Base-by-base conservation (phyloP, 2,113 vertebrate genomes). In the Brienomyrus brachyistius region DNA sequence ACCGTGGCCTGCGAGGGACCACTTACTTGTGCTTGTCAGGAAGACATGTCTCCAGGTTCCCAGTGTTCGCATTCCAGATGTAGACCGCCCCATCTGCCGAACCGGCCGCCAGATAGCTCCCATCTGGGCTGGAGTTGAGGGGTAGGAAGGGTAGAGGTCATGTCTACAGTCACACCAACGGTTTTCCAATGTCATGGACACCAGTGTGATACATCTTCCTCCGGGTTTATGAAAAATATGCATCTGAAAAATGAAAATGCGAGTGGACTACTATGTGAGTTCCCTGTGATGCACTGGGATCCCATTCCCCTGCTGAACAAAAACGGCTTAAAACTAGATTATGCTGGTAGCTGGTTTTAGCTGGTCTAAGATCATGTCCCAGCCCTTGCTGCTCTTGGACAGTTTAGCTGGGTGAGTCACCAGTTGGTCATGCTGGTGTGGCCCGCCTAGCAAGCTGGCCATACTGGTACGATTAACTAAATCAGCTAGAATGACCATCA, bases 31-130 rank as follows among this genome's bases (percentile, higher is more conserved):
- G 97, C 84, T 94, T 92, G 84, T 95, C 96, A 0, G 90, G 92
- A 4, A 98, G 94, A 31, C 93, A 93, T 0, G 93, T 94, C 94
- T 97, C 96, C 92, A 98, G 92, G 35, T 94, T 93, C 10, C 95
- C 97, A 0, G 92, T 95, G 50, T 93, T 94, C 0, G 95, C 92
- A 8, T 96, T 95, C 97, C 97, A 98, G 91, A 98, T 94, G 92
- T 96, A 98, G 90, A 98, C 95, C 0, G 94, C 88, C 0, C 97
- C 97, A 0, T 97, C 96, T 0, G 95, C 94, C 35, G 97, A 98
- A 6, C 97, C 97, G 3, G 94, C 97, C 0, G 96, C 93, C 1
- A 94, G 92, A 47, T 96, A 97, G 90, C 92, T 92, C 31, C 96
- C 94, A 62, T 98, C 97, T 0, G 97, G 97, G 90, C 97, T 98